A percentile compares a stretch with the other conserved stretches of the same genome.
These are phyloP conservation scores for Hymenochirus boettgeri DNA, from an alignment of 2,113 vertebrate species.

Conservation along the genomic window DNA sequence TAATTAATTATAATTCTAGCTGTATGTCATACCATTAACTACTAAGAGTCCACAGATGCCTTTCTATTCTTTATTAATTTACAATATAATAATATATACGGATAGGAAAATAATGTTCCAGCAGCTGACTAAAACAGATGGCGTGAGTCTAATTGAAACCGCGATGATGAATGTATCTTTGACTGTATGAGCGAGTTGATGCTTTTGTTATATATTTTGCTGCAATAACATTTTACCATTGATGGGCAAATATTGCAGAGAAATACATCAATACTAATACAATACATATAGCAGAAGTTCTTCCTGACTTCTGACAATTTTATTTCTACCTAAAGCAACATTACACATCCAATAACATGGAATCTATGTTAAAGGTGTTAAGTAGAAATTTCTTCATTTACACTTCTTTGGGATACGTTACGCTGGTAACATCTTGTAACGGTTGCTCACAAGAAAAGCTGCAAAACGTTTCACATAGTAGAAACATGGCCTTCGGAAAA, in stretches of 20 bases:
- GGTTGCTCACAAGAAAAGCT: too few species aligned
- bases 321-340: neutral
- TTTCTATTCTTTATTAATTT: conserved; percentile 53
- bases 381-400: too few species aligned
- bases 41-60: conserved; percentile 47
- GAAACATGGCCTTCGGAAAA: too few species aligned
- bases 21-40: conserved; percentile 51
- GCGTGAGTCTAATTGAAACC: conserved; percentile 57
- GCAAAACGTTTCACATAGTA: too few species aligned
- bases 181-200: conserved; percentile 1
- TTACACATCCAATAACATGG: too few species aligned
- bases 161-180: conserved; percentile 53
- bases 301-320: neutral
- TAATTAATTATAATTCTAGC: conserved; percentile 58
- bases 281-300: conserved; percentile 7
- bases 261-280: conserved; percentile 8
- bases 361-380: too few species aligned
- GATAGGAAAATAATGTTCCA: conserved; percentile 58
- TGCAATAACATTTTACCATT: conserved; percentile 24
- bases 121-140: conserved; percentile 66
- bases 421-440: too few species aligned
- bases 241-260: conserved; percentile 8
- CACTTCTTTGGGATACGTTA: too few species aligned
- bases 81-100: conserved; percentile 53
- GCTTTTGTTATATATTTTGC: conserved; percentile 10